Evolutionary conservation across 2,888 invertebrate genomes (phyloP), one percentile per base, ranked within the genome.

Genomic region (Conops quadrifasciatus): DNA sequence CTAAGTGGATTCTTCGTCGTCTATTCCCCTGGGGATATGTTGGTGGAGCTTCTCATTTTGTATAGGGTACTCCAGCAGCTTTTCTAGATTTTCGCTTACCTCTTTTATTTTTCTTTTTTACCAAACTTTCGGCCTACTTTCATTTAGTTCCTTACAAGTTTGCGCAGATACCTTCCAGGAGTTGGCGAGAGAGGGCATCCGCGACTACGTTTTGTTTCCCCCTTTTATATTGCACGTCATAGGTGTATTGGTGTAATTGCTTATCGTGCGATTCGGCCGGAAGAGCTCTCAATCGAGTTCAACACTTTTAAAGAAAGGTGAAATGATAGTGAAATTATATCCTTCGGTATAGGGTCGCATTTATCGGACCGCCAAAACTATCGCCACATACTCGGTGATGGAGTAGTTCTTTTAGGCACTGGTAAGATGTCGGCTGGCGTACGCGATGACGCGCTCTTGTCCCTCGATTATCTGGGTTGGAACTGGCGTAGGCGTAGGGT

Each of bases 271-370:
- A 59, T 26, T 7, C 59, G 59, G 28, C 26, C 59, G 11, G 26
- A 59, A 2, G 59, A 28, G 15, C 59, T 59, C 28, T 59, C 59
- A 26, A 59, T 26, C 26, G 59, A 59, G 28, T 59, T 59, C n/a
- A 59, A 28, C 59, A n/a, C 24, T 26, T 59, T 59, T 26, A 59
- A 28, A 2, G 24, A 59, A 2, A 59, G 21, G 4, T 59, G 59
- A 26, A 4, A 59, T 59, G 1, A 59, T 21, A 4, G 28, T 5
- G 26, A 24, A 59, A 43, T 43, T 43, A 43, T 43, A 43, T 4
- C 26, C 21, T 24, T 24, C 19, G n/a, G n/a, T 13, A 51, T 51
- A 51, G n/a, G 51, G 51, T 51, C 9, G 51, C 51, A 51, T 51
- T 51, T 51, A 19, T 19, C 53, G 53, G 16, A 51, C 19, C 19